Conservation (phyloP, 2,797 vertebrate genomes). For the Hydrolagus colliei region DNA sequence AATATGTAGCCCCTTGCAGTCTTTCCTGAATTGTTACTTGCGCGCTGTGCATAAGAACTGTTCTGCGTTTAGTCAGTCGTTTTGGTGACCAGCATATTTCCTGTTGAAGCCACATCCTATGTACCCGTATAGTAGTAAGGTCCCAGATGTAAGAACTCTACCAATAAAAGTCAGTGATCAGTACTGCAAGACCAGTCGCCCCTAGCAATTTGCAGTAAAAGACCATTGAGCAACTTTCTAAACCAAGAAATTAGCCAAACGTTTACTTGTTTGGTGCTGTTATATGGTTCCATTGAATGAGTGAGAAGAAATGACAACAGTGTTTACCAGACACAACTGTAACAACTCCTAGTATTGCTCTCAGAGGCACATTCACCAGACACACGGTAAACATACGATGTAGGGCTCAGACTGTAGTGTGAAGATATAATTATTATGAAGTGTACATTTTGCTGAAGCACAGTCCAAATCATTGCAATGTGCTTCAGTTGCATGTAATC, state of each 20-base stretch:
- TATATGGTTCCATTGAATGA: background rate
- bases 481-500: background rate
- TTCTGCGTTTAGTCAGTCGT: background rate
- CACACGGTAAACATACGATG: background rate
- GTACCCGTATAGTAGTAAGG: background rate
- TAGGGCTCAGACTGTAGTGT: background rate
- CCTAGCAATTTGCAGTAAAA: background rate
- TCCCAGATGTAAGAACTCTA: background rate
- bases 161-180: background rate
- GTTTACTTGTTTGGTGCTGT: background rate
- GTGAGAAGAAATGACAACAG: background rate
- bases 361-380: background rate
- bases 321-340: background rate
- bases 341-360: background rate
- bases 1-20: background rate
- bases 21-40: background rate
- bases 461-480: background rate
- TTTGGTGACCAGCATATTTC: constrained; percentile 7
- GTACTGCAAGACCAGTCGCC: too few relatives aligned
- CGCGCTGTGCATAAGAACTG: background rate
- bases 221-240: background rate
- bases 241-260: background rate
- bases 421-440: background rate
- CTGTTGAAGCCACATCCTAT: constrained; percentile 15
- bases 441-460: background rate